Conservation (phyloP, 2,797 vertebrate species). For the Nyctibius grandis region DNA sequence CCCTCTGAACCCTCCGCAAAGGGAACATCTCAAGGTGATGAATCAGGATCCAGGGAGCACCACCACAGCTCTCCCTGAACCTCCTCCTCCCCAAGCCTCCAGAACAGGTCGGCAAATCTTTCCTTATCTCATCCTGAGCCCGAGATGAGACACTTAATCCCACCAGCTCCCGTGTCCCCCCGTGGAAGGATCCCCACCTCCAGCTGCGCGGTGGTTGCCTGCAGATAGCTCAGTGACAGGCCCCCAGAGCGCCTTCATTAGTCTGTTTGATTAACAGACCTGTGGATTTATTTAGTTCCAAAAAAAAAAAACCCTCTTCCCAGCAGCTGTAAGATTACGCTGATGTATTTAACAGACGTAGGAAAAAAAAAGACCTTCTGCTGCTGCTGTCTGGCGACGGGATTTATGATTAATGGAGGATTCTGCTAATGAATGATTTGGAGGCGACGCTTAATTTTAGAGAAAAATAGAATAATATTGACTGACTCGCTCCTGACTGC, state of each 20-base stretch:
- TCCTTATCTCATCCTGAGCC: not conserved
- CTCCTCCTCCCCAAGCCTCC: not conserved
- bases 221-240: not conserved
- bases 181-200: not conserved
- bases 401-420: not conserved
- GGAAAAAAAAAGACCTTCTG: too few relatives aligned
- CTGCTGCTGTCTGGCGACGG: not conserved
- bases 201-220: fast-evolving
- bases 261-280: not conserved
- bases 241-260: fast-evolving
- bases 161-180: not conserved
- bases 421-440: not conserved
- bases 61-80: fast-evolving
- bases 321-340: not conserved
- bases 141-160: not conserved
- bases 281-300: not conserved
- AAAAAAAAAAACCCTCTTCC: not conserved
- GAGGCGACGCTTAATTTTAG: not conserved
- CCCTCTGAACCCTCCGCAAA: not conserved
- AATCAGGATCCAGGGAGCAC: too few relatives aligned
- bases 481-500: not conserved
- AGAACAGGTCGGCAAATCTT: not conserved
- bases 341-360: not conserved
- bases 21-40: fast-evolving
- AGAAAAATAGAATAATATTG: not conserved